Base-by-base conservation (phyloP, 2,797 vertebrate species). In the Phrynocephalus forsythii region DNA sequence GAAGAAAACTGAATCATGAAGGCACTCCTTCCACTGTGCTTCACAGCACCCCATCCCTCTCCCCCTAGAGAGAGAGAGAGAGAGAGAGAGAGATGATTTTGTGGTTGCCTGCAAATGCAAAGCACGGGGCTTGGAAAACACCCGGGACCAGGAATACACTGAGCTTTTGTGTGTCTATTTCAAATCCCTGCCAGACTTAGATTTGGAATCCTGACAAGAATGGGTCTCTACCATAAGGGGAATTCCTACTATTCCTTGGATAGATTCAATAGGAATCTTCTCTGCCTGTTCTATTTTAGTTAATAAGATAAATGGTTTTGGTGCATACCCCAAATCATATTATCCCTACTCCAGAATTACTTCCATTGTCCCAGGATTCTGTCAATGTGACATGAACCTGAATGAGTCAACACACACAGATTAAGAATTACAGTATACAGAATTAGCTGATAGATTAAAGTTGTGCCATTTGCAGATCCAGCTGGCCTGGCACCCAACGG, bases 1-100 rank as follows among this genome's bases (percentile, higher is more conserved):
- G 71, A 82, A 88, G 87, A 83, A 88, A 88, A 88, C 10, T 85
- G 87, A 88, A 26, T 88, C 87, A 88, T 28, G 28, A 22, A 63
- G 13, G 2, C 50, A 28, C 7, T 73, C n/a, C 80, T 69, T 5
- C 24, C 28, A 15, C 18, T 60, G n/a, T 44, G 3, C 28, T 18
- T 15, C 24, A 33, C 73, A 22, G 16, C 24, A 78, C 22, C 48
- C 77, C 56, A 81, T 33, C 33, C 33, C 33, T 33, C 2, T 20
- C 38, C 48, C 73, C 8, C 72, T 8, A 56, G 52, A 56, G 6
- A 56, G n/a, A 79, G 56, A 79, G 6, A 56, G 26, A 79, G 6
- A 68, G 67, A 24, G 26, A 79, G 20, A 79, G 22, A 80, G 66
- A 38, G 15, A 78, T 38, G 22, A 44, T 75, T 52, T 68, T 80